Evolutionary conservation across 2,113 vertebrate genomes (phyloP), one percentile per base, ranked within the genome.

Genomic region (Monarcha castaneiventris): DNA sequence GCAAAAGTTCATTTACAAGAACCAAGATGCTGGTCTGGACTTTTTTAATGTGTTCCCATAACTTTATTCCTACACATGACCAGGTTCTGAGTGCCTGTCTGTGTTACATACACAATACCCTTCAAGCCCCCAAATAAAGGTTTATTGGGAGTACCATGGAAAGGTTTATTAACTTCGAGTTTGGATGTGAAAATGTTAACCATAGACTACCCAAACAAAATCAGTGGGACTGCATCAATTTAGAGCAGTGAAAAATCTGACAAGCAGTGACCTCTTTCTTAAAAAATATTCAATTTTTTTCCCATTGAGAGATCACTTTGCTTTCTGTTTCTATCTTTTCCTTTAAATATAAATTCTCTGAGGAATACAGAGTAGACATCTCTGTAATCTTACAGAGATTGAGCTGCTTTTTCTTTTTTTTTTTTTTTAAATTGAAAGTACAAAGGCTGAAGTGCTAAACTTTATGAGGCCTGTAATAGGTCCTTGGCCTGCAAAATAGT

Each of bases 391-490:
- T 93, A 49, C 37, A 91, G 84, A 58, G 33, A 59, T 7, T 61
- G 39, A 72, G n/a, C 9, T 44, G n/a, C 6, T 59, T 74, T 66
- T 77, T n/a, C 2, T 44, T 86, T 29, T 48, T 46, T 54, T 75
- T 20, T 33, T 32, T 54, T 79, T 23, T 41, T 25, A 30, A 16
- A 68, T 78, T 82, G n/a, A 26, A 76, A 91, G 20, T 85, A 87
- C 49, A 83, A 90, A 85, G 46, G 16, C 63, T 56, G 61, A 83
- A 91, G 44, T 73, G 69, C 41, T 91, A 86, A 93, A 90, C 54
- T 94, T 90, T 83, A 95, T 79, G 89, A 96, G 64, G 48, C 9
- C 76, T 85, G 32, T 74, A 94, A 93, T 62, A 83, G 14, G 33
- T 49, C 29, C 37, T 88, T 82, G 69, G 54, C 39, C 59, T 77